Conservation (phyloP, 1,140 invertebrate genomes). For the Rhynchophorus ferrugineus region DNA sequence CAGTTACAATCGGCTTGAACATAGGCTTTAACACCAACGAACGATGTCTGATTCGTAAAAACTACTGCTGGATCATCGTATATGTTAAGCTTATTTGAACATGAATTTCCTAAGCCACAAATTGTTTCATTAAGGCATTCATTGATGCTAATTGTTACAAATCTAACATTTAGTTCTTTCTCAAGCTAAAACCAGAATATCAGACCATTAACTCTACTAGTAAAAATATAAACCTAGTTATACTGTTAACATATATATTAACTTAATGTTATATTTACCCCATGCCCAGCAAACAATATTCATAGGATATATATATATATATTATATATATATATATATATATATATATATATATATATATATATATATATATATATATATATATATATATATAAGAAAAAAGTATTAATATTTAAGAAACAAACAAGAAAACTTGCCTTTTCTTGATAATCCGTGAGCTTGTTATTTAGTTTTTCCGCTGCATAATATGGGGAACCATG, state of each 20-base stretch:
- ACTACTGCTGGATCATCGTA: constrained; percentile 63
- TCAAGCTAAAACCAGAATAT: constrained; percentile 48
- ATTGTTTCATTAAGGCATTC: constrained; percentile 71
- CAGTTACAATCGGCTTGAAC: constrained; percentile 62
- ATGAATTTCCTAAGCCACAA: constrained; percentile 57
- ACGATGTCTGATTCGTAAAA: constrained; percentile 82
- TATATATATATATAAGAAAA: no score
- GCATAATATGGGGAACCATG: constrained; percentile 88
- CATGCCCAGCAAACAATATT: no score
- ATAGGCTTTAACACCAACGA: constrained; percentile 77
- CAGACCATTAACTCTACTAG: constrained; percentile 4
- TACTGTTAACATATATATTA: no score
- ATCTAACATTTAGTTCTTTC: constrained; percentile 58
- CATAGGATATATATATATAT: no score
- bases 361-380: no score
- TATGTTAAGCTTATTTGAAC: constrained; percentile 63
- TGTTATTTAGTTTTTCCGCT: constrained; percentile 75
- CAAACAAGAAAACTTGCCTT: constrained; percentile 47
- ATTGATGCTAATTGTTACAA: constrained; percentile 81
- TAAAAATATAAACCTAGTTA: no score
- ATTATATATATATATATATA: no score
- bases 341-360: no score
- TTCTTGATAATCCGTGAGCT: constrained; percentile 46
- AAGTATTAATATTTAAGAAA: no score
- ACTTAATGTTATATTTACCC: no score